Evolutionary conservation across 2,797 vertebrate species (phyloP).

Genomic region (Acrocephalus scirpaceus): DNA sequence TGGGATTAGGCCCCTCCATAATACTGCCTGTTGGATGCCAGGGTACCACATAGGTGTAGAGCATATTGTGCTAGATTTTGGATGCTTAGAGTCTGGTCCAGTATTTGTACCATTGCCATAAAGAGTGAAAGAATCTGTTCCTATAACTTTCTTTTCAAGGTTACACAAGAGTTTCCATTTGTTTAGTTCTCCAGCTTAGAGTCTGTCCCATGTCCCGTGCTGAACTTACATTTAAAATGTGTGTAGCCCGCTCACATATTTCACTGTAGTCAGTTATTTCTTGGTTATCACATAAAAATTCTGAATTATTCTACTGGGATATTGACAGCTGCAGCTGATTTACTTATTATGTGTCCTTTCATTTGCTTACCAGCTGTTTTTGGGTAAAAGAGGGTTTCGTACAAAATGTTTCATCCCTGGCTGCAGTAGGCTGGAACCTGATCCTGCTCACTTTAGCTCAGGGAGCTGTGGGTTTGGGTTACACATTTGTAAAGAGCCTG

Average conservation of each 20-base stretch:
- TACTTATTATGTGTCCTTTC: neutral
- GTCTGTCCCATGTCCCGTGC: neutral
- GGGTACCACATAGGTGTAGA: neutral
- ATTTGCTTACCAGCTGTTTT: neutral
- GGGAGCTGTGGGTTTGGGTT: neutral
- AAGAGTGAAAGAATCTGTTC: neutral
- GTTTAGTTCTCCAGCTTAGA: neutral
- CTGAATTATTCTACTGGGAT: neutral
- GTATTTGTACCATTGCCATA: neutral
- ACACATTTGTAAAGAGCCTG: accelerated
- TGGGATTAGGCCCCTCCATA: neutral
- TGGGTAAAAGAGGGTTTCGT: neutral
- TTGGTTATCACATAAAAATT: neutral
- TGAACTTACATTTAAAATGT: neutral
- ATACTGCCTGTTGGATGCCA: neutral
- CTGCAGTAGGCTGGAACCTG: neutral
- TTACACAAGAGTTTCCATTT: neutral
- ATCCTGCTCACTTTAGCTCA: neutral
- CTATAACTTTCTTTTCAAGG: neutral
- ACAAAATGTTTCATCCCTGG: neutral
- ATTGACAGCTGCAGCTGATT: neutral
- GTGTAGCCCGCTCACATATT: neutral
- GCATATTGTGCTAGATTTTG: neutral
- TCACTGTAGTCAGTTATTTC: neutral
- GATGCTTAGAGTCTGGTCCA: neutral